Conservation (phyloP, 2,888 invertebrate species). For the Plagodis dolabraria region DNA sequence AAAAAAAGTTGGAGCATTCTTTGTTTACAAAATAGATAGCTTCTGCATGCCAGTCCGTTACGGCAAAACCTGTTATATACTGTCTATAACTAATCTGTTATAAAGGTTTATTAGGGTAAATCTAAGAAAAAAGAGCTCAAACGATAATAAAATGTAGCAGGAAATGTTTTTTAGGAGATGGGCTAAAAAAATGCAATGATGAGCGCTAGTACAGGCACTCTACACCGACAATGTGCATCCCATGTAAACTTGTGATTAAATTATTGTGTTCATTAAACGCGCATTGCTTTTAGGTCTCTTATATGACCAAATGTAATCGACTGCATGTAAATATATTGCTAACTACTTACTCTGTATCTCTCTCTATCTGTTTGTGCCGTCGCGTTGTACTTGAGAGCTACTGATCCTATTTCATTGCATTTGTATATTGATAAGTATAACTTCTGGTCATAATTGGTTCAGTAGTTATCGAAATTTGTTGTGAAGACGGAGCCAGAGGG, state of each 20-base stretch:
- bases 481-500: constrained; percentile 5
- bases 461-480: constrained; percentile 22
- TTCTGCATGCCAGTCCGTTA: too few relatives aligned
- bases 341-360: constrained; percentile 25
- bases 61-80: too few relatives aligned
- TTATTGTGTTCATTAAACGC: constrained; percentile 34
- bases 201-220: too few relatives aligned
- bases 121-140: too few relatives aligned
- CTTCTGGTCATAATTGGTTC: constrained; percentile 25
- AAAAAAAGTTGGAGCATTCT: too few relatives aligned
- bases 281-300: constrained; percentile 29
- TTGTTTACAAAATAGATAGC: too few relatives aligned
- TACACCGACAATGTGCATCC: constrained; percentile 8
- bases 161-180: too few relatives aligned
- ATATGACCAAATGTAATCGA: constrained; percentile 31
- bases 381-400: constrained; percentile 23
- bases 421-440: constrained; percentile 24
- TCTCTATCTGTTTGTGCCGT: constrained; percentile 29
- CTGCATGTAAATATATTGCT: constrained; percentile 38
- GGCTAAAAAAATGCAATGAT: too few relatives aligned
- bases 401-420: constrained; percentile 27
- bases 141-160: too few relatives aligned
- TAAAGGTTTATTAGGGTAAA: too few relatives aligned
- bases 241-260: constrained; percentile 31
- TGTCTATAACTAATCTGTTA: too few relatives aligned